Percentiles rank a stretch among this genome's conserved stretches.
Evolutionary conservation across 2,113 vertebrate genomes (phyloP).

Genomic region (Salvelinus namaycush): DNA sequence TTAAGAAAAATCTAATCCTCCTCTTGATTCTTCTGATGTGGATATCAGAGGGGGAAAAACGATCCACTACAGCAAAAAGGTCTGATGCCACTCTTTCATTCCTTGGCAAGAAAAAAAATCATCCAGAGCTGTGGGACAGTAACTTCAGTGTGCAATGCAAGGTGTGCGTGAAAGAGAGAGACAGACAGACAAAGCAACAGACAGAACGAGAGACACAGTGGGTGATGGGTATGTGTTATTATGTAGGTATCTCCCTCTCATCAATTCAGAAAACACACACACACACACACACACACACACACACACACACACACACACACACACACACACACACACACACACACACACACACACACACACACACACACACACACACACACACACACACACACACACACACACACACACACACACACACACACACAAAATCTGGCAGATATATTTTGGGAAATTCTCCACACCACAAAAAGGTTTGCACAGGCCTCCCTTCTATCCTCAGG

Average conservation of each 20-base stretch:
- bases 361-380: constrained; percentile 7
- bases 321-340: neutral
- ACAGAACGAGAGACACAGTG: constrained; percentile 38
- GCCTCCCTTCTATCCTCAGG: constrained; percentile 36
- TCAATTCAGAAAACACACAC: neutral
- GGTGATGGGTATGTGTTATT: constrained; percentile 61
- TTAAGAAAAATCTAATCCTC: neutral
- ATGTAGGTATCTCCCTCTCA: constrained; percentile 56
- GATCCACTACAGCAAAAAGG: neutral
- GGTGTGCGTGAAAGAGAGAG: constrained; percentile 19
- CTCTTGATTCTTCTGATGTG: neutral
- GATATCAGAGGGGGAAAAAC: neutral
- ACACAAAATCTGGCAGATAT: too few species aligned
- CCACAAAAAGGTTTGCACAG: constrained; percentile 46
- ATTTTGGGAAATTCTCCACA: constrained; percentile 18
- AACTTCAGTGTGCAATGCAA: constrained; percentile 9
- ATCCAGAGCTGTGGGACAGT: constrained; percentile 15
- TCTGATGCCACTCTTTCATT: neutral
- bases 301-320: neutral
- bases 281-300: neutral
- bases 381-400: neutral
- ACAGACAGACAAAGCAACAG: constrained; percentile 21
- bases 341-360: too few species aligned
- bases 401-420: constrained; percentile 1
- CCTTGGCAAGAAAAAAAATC: neutral